Conservation (phyloP, 2,797 vertebrate genomes). For the Chaenodraco wilsoni region DNA sequence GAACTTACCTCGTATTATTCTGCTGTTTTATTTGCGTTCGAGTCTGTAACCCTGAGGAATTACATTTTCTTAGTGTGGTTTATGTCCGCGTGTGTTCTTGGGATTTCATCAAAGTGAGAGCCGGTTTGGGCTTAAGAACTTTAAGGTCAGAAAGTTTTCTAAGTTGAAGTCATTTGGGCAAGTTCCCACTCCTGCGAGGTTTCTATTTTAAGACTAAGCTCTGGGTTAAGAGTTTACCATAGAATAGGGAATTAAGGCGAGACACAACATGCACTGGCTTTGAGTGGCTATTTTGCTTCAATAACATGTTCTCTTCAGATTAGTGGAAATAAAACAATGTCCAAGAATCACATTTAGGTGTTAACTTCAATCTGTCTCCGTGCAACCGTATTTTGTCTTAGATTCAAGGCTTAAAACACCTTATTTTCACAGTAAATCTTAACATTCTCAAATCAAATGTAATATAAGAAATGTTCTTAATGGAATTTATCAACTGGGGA, state of each 20-base stretch:
- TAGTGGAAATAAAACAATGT: too few relatives aligned
- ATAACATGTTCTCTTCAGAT: too few relatives aligned
- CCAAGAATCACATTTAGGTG: too few relatives aligned
- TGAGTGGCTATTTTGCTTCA: too few relatives aligned
- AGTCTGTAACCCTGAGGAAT: conserved; percentile 30
- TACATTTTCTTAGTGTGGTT: conserved; percentile 36
- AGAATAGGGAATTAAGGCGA: conserved; percentile 10
- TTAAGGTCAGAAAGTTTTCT: conserved; percentile 22
- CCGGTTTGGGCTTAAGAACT: conserved; percentile 33
- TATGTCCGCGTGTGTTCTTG: conserved; percentile 33
- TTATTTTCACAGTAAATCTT: too few relatives aligned
- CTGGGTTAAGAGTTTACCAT: conserved; percentile 18
- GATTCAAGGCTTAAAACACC: too few relatives aligned
- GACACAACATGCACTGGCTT: too few relatives aligned
- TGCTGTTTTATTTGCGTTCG: conserved; percentile 21
- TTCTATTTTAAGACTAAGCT: conserved; percentile 27
- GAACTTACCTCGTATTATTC: conserved; percentile 42
- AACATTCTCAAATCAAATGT: too few relatives aligned
- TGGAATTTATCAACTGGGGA: too few relatives aligned
- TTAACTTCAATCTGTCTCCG: too few relatives aligned
- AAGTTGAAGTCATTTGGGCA: conserved; percentile 43
- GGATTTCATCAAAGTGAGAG: conserved; percentile 30
- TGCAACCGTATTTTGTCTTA: too few relatives aligned
- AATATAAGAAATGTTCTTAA: too few relatives aligned
- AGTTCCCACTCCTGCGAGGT: conserved; percentile 1